phyloP scores from a whole-genome alignment of 2,113 vertebrate species.

The Lota lota region DNA sequence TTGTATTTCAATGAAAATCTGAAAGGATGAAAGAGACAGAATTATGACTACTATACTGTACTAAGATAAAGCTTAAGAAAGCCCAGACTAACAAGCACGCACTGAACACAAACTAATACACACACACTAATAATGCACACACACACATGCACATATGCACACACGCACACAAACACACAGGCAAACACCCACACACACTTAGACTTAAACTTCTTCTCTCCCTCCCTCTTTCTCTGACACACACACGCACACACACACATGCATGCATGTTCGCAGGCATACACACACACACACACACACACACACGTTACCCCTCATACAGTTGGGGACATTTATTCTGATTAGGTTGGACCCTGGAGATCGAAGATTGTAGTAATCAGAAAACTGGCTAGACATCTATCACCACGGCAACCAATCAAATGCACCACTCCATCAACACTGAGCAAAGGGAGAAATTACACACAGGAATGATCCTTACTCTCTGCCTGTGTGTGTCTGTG shows the following conservation, averaged over 20 bases:
- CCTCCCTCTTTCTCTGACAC: too few species aligned
- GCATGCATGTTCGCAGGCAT: background rate
- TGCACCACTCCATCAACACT: conserved; percentile 51
- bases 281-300: conserved; percentile 27
- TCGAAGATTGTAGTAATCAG: conserved; percentile 78
- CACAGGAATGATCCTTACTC: conserved; percentile 66
- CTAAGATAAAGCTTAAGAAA: too few species aligned
- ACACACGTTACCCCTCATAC: conserved; percentile 41
- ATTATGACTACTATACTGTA: too few species aligned
- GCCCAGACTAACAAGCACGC: too few species aligned
- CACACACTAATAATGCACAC: too few species aligned
- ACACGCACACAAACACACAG: too few species aligned
- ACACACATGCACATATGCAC: too few species aligned
- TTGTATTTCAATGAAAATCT: too few species aligned
- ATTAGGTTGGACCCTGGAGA: conserved; percentile 73
- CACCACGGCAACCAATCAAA: conserved; percentile 77
- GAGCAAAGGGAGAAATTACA: conserved; percentile 66
- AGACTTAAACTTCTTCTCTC: too few species aligned
- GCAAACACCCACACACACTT: too few species aligned
- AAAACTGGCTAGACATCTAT: conserved; percentile 79
- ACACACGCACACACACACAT: background rate
- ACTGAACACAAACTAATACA: too few species aligned
- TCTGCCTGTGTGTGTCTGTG: conserved; percentile 11
- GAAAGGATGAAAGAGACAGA: too few species aligned
- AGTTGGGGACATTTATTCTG: conserved; percentile 74